Evolutionary conservation across 2,888 invertebrate species (phyloP), one percentile per base, ranked within the genome.

Genomic region (Acanthoscelides obtectus): DNA sequence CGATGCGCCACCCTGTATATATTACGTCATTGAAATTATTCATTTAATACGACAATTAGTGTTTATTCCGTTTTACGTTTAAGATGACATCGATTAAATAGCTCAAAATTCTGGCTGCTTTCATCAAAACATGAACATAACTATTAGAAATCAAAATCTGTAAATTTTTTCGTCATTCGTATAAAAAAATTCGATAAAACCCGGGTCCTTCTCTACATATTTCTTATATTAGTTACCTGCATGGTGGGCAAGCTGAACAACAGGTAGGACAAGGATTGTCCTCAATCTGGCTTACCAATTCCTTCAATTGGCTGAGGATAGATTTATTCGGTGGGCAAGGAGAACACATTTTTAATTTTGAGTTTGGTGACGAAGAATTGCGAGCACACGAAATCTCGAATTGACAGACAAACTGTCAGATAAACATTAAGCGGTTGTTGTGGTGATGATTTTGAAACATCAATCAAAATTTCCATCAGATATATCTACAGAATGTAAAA

Each of bases 231-330:
- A 20, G 20, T n/a, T 20, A 68, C 20, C 70, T 66, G 45, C 72
- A 70, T 12, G 75, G 6, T 85, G 84, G 27, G 73, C 75, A 71
- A 12, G 66, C 1, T 6, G 66, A 12, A 20, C 66, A 66, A 22
- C 66, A 66, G 20, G 66, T n/a, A 22, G 21, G 21, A 66, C 66
- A 20, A 20, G 64, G 72, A 25, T 67, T 67, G 68, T 80, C 80
- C 69, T 82, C 83, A 71, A 84, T 83, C 71, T 81, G 78, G 70
- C 80, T 78, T 68, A 84, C 81, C 73, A 85, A 72, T 71, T 80
- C 78, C 74, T 84, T 84, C 70, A 85, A 76, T 67, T 81, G 79
- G 22, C 77, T 76, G 68, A 84, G 76, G 8, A 85, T 76, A 4
- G 81, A 79, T 77, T 80, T 81, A 68, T 83, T 77, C 69, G 80